These are phyloP conservation scores for Falcunculus frontatus DNA, from an alignment of 2,113 vertebrate species.

Conservation along the genomic window DNA sequence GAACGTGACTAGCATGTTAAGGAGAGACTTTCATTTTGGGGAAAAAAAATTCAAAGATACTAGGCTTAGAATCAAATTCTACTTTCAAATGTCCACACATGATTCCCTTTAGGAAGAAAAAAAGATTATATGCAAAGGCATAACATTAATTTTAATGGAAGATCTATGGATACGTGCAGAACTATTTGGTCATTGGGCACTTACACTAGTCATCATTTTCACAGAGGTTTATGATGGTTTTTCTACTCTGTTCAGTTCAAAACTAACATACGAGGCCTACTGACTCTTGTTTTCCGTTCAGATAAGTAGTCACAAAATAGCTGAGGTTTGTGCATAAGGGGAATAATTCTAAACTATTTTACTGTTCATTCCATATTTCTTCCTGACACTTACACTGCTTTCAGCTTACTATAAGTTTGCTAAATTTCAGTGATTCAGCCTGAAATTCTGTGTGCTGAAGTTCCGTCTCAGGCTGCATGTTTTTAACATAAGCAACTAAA, in stretches of 20 bases:
- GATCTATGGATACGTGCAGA: not conserved
- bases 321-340: not conserved
- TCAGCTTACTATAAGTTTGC: not conserved
- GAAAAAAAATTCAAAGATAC: not conserved
- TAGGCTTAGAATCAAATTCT: not conserved
- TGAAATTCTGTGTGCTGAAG: not conserved
- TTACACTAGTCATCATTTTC: not conserved
- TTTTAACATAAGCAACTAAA: not conserved
- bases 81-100: not conserved
- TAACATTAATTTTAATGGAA: not conserved
- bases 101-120: not conserved
- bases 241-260: not conserved
- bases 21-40: not conserved
- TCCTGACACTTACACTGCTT: not conserved
- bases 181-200: not conserved
- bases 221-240: not conserved
- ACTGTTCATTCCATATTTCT: not conserved
- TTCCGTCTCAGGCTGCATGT: not conserved
- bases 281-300: not conserved
- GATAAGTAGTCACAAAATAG: not conserved
- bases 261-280: not conserved
- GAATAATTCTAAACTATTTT: not conserved
- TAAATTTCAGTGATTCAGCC: not conserved
- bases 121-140: not conserved
- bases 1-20: conserved; percentile 19